Conservation (phyloP, 1,140 invertebrate species). For the Chionoecetes opilio region DNA sequence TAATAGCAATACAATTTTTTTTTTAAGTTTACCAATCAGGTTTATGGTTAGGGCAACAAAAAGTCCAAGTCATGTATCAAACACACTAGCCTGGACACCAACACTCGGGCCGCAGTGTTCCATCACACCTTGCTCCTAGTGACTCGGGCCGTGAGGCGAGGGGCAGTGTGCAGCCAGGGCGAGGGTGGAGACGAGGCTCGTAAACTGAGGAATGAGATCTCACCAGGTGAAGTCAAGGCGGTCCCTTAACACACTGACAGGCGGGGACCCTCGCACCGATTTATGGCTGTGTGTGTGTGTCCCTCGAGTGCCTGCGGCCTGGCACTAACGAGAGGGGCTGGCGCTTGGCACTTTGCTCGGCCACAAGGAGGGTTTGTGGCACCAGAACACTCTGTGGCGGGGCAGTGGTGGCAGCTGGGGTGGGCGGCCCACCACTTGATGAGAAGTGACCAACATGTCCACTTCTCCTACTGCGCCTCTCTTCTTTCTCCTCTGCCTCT, state of each 20-base stretch:
- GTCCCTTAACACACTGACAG: neutral
- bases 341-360: conserved; percentile 31
- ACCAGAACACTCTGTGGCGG: neutral
- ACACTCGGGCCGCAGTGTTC: neutral
- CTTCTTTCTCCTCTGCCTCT: conserved; percentile 20
- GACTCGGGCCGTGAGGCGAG: neutral
- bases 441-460: neutral
- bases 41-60: too few relatives aligned
- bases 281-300: conserved; percentile 46
- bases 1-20: too few relatives aligned
- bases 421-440: neutral
- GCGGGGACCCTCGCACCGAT: neutral
- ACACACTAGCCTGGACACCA: neutral
- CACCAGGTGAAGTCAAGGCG: neutral
- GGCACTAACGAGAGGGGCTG: conserved; percentile 44
- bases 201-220: neutral
- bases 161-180: neutral
- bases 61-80: too few relatives aligned
- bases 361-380: conserved; percentile 37
- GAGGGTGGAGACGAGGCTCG: neutral
- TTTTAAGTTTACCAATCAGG: neutral
- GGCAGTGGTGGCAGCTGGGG: neutral
- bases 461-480: conserved; percentile 10
- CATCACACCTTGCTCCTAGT: neutral
- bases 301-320: conserved; percentile 36